Evolutionary conservation across 2,113 vertebrate genomes (phyloP), one percentile per base, ranked within the genome.

Genomic region (Equus quagga): DNA sequence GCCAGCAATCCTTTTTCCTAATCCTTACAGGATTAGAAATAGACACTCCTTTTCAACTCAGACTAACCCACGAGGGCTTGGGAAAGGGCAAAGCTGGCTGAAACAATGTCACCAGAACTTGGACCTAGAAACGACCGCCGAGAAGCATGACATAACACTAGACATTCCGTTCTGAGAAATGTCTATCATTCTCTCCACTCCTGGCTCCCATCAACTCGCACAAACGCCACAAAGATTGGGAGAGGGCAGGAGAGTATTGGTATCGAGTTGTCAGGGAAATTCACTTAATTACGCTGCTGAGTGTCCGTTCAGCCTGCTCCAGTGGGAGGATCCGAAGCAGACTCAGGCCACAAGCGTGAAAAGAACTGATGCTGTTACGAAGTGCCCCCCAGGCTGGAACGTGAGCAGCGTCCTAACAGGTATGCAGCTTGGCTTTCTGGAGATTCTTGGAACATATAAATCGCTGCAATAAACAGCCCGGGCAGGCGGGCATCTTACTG

Each of bases 111-210:
- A 70, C 58, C 62, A 93, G 36, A 89, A 64, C 21, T 81, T 67
- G 87, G 56, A 73, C 72, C 69, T 54, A 41, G 51, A 89, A 96
- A 51, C 31, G 7, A 31, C 33, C 1, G 44, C 95, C 92, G 91
- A 92, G 58, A 87, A 93, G 31, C 49, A 67, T 83, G 83, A 84
- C 64, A 17, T 18, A 92, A 91, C 46, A 88, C 10, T 41, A 91
- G 28, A 83, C 49, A 6, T 83, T 89, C 58, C 1, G 28, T 62
- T 91, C 69, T 89, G 18, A 70, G 93, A 81, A 92, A 94, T 12
- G 60, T 60, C 80, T 85, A 28, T 51, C 65, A 75, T 89, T 82
- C 79, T 95, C 76, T 82, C 76, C 62, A 49, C 51, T 93, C 49
- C 18, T 3, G 17, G 17, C 78, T 78, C 58, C 12, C 28, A 36